These are phyloP conservation scores for Hyperopisus bebe DNA, from an alignment of 2,113 vertebrate genomes.

Conservation along the genomic window DNA sequence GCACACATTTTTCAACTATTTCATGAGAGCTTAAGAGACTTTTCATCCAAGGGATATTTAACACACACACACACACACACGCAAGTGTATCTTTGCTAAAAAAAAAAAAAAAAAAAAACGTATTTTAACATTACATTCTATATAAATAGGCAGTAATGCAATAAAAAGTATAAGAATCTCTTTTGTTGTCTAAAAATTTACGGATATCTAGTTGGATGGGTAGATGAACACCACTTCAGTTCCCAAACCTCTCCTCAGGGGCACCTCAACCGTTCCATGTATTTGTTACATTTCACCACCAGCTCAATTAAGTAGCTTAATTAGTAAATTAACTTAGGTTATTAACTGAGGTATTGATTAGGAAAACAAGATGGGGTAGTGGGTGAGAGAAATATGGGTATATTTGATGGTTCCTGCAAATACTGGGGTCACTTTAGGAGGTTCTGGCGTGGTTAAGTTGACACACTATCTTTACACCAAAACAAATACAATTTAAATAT, in stretches of 20 bases:
- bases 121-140: background rate
- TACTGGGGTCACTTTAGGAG: background rate
- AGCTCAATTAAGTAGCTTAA: background rate
- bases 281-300: background rate
- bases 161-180: background rate
- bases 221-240: background rate
- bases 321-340: background rate
- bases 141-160: background rate
- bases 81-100: background rate
- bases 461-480: background rate
- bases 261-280: background rate
- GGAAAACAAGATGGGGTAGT: background rate
- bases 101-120: too few species aligned
- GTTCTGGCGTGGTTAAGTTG: background rate
- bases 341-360: background rate
- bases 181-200: background rate
- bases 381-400: background rate
- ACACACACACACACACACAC: background rate
- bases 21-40: background rate
- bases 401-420: background rate
- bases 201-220: background rate
- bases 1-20: background rate
- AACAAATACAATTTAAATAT: background rate
- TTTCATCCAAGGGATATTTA: background rate
- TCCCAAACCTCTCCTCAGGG: background rate